Base-by-base conservation (phyloP, 2,888 invertebrate genomes). In the Dromius quadrimaculatus region DNA sequence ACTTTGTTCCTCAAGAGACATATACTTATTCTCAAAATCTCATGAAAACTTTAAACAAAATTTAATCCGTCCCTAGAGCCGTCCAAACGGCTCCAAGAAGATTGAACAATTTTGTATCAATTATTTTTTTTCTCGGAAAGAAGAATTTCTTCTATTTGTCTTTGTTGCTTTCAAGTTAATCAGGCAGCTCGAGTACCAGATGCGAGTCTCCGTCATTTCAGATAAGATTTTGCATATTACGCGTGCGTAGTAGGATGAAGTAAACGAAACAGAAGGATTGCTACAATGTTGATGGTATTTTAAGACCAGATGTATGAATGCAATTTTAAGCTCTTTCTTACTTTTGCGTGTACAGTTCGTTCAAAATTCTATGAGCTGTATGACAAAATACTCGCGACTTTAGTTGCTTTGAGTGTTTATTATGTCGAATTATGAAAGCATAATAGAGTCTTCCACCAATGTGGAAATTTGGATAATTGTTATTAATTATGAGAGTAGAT, bases 41-140 rank as follows among this genome's bases (percentile, higher is more conserved):
- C 41, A 1, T 41, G 41, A 41, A 36, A 41, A 15, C 41, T 19
- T 41, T 3, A 41, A 15, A n/a, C n/a, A n/a, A n/a, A n/a, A n/a
- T n/a, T n/a, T n/a, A n/a, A n/a, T n/a, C n/a, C n/a, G n/a, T n/a
- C n/a, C n/a, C n/a, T n/a, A n/a, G n/a, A n/a, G n/a, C 41, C 41
- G 15, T 11, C 41, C 15, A 41, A 4, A 8, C 4, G 8, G 2
- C 13, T 15, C 15, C 41, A 41, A 15, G 11, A 11, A 13, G 15
- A n/a, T 8, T 41, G 41, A 41, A 41, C 15, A 41, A 41, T 41
- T 41, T 15, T 15, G 41, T 41, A 41, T 41, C 41, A 41, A 41
- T 41, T 41, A 13, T 41, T 41, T 6, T 36, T 15, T 8, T 1
- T 41, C 41, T 38, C 41, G 2, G 41, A 15, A 8, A 2, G 41